Base-by-base conservation (phyloP, 2,888 invertebrate genomes). In the Diachrysia chrysitis region DNA sequence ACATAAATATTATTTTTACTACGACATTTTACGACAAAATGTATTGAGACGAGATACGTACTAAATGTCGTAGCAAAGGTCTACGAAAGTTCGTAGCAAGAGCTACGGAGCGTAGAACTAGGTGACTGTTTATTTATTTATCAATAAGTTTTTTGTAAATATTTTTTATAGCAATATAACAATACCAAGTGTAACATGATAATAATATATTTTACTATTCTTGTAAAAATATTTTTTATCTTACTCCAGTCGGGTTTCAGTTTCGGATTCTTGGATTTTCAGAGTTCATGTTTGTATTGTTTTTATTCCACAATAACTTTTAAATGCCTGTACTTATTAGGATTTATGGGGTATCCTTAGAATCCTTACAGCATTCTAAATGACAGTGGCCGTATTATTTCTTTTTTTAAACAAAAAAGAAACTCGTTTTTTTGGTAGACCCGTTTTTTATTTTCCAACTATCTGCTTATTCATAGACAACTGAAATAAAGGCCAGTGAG, bases 71-170 rank as follows among this genome's bases (percentile, higher is more conserved):
- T 77, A 78, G 80, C 63, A 82, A 84, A 78, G 81, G 81, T 82
- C 87, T 88, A 87, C 85, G 83, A 83, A 81, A 83, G 72, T 83
- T 82, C 84, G 89, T 86, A 87, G 87, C 78, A 68, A 69, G 25
- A 58, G 75, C 78, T 83, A 80, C 77, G 79, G 48, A 70, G 53
- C 66, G 37, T 63, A 67, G 78, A 64, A 71, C 66, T 75, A 58
- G 48, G 46, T 59, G 57, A 56, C 63, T 25, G 53, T 63, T 73
- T 73, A 63, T 53, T 32, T 67, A 63, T 61, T 53, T 51, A 32
- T 60, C 21, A 57, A 32, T 61, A 54, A n/a, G 4, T 53, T 53
- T 42, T 16, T 10, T 23, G n/a, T 46, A 37, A 59, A 23, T 10
- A 48, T 60, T 51, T 67, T 57, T 57, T 56, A 19, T 48, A 19